Evolutionary conservation across 2,888 invertebrate genomes (phyloP), one percentile per base, ranked within the genome.

Genomic region (Ametastegia equiseti): DNA sequence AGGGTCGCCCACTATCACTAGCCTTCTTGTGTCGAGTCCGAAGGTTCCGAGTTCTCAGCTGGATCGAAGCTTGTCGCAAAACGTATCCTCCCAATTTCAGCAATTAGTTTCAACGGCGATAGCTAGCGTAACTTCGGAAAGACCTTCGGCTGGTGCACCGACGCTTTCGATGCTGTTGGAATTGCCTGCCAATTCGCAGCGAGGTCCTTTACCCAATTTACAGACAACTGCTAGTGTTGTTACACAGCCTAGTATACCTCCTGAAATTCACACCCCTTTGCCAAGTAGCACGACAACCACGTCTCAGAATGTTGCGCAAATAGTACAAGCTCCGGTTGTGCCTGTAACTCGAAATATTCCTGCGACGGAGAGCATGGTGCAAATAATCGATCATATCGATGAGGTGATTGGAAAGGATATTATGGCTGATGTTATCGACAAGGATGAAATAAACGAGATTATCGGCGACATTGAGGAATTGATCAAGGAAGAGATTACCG

Each of bases 161-260:
- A 96, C 96, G 0, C 91, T 96, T 0, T 96, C 96, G 0, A 95
- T 95, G 94, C 91, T 96, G 11, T 91, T 96, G 7, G 96, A 92
- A 82, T 88, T 92, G 81, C 92, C 92, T 7, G 91, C 92, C 1
- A 92, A 91, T 83, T 87, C 88, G 11, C 91, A 92, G 15, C 85
- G 90, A 83, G 86, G 85, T 1, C 85, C 88, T 1, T 75, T 90
- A 33, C 73, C 83, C 69, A 90, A 57, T 85, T 84, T 83, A 60
- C 88, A 80, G 88, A 87, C 33, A 47, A 85, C 67, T 0, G 27
- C 84, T 15, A 77, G 83, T 1, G 83, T 82, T 9, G 78, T 82
- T 1, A 36, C 87, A 3, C 88, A 87, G 42, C 86, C 84, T 77
- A 84, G 82, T 71, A 77, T 82, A 5, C 39, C 83, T 36, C 47